Percentiles rank a stretch among this genome's conserved stretches.
Conservation (phyloP, 2,797 vertebrate species). For the Peromyscus aztecus region DNA sequence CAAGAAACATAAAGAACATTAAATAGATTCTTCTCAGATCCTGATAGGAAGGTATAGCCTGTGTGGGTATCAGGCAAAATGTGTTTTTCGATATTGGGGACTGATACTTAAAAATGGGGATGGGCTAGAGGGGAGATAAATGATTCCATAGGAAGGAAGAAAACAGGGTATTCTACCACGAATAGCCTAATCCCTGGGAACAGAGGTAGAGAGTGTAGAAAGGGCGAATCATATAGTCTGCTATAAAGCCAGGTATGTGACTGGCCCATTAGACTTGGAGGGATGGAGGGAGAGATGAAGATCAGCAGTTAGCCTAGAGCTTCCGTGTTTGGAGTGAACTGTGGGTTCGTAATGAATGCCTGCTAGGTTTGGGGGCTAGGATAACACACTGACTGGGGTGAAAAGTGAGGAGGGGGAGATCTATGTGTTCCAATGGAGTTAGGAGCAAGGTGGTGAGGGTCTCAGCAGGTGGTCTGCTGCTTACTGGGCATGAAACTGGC, state of each 20-base stretch:
- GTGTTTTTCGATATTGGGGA: not conserved
- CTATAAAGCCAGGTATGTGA: not conserved
- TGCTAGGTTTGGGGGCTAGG: not conserved
- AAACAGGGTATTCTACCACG: not conserved
- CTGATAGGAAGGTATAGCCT: no score
- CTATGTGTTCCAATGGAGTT: not conserved
- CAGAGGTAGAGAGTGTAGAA: no score
- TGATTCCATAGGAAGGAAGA: not conserved
- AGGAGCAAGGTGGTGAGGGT: accelerated
- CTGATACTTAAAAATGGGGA: not conserved
- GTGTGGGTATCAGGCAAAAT: not conserved
- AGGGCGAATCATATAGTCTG: not conserved
- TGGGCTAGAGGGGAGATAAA: not conserved
- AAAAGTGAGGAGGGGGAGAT: not conserved
- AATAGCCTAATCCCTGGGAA: not conserved
- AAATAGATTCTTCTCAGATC: no score
- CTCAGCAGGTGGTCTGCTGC: not conserved
- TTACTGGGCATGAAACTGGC: not conserved
- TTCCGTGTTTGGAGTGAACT: not conserved
- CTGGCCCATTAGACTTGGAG: no score
- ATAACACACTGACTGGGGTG: not conserved
- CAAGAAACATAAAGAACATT: no score
- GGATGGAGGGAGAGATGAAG: not conserved
- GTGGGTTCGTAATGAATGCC: not conserved
- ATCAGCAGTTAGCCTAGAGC: not conserved